phyloP scores from a whole-genome alignment of 1,140 invertebrate species.

The Halictus rubicundus region DNA sequence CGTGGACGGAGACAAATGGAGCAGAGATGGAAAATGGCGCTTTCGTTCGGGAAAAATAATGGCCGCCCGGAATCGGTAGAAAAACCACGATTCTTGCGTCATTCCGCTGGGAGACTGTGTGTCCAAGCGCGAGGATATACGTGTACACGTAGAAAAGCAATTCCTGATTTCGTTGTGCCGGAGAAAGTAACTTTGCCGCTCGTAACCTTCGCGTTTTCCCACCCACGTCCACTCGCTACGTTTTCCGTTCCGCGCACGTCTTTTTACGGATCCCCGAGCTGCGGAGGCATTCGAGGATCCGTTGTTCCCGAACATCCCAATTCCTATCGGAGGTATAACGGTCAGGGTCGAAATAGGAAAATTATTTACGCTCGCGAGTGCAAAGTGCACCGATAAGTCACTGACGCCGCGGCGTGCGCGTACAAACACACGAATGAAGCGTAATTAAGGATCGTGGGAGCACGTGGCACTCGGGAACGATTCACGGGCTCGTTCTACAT shows the following conservation, averaged over 20 bases:
- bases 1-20: too few species aligned
- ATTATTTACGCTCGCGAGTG: neutral
- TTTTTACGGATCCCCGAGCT: too few species aligned
- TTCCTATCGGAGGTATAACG: too few species aligned
- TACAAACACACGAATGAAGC: neutral
- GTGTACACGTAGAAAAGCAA: neutral
- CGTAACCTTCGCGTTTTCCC: slow-evolving; percentile 34
- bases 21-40: neutral
- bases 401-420: too few species aligned
- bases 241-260: too few species aligned
- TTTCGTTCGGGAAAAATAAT: neutral
- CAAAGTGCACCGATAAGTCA: slow-evolving; percentile 1
- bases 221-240: slow-evolving; percentile 16
- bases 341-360: neutral
- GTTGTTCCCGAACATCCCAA: too few species aligned
- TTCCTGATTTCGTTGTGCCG: slow-evolving; percentile 15
- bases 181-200: slow-evolving; percentile 28
- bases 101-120: neutral
- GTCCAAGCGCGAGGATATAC: neutral
- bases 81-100: slow-evolving; percentile 1
- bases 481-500: neutral
- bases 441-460: neutral
- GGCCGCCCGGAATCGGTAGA: neutral
- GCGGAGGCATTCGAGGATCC: too few species aligned
- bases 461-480: neutral